These are phyloP conservation scores for Hylaeus anthracinus DNA, from an alignment of 1,140 invertebrate genomes.

Conservation along the genomic window DNA sequence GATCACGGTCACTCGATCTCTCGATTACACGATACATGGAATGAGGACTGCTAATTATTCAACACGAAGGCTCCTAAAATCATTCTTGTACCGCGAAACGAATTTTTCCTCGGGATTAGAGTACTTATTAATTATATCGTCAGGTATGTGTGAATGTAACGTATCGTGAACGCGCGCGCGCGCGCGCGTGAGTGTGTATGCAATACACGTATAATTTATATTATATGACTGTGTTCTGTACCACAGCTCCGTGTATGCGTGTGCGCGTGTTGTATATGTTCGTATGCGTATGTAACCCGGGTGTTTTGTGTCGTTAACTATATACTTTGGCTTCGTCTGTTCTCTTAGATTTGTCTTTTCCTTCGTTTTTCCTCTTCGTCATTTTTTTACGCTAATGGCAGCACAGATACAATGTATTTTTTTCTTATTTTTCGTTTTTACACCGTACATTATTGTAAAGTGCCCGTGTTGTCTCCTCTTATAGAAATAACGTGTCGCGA, in stretches of 20 bases:
- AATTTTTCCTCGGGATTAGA: slow-evolving; percentile 51
- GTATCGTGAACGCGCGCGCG: background rate
- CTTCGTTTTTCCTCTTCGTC: background rate
- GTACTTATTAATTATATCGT: slow-evolving; percentile 51
- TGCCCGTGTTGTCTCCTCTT: slow-evolving; percentile 30
- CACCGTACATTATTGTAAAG: slow-evolving; percentile 56
- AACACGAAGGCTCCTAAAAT: slow-evolving; percentile 72
- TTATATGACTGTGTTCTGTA: background rate
- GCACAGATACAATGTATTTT: slow-evolving; percentile 71
- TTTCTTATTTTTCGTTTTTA: slow-evolving; percentile 13
- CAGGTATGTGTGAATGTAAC: slow-evolving; percentile 43
- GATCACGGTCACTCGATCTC: slow-evolving; percentile 71
- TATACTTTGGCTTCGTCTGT: slow-evolving; percentile 61
- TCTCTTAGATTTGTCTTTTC: slow-evolving; percentile 18
- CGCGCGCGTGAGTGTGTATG: background rate
- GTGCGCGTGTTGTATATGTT: slow-evolving; percentile 20
- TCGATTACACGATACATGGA: slow-evolving; percentile 72
- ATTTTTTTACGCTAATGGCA: slow-evolving; percentile 70
- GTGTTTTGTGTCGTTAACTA: slow-evolving; percentile 54
- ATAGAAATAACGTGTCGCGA: slow-evolving; percentile 49
- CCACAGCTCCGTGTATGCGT: background rate
- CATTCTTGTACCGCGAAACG: slow-evolving; percentile 68
- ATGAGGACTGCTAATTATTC: slow-evolving; percentile 73
- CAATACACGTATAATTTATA: slow-evolving; percentile 12
- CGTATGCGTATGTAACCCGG: slow-evolving; percentile 37